Base-by-base conservation (phyloP, 2,888 invertebrate species). In the Boloria euphrosyne region DNA sequence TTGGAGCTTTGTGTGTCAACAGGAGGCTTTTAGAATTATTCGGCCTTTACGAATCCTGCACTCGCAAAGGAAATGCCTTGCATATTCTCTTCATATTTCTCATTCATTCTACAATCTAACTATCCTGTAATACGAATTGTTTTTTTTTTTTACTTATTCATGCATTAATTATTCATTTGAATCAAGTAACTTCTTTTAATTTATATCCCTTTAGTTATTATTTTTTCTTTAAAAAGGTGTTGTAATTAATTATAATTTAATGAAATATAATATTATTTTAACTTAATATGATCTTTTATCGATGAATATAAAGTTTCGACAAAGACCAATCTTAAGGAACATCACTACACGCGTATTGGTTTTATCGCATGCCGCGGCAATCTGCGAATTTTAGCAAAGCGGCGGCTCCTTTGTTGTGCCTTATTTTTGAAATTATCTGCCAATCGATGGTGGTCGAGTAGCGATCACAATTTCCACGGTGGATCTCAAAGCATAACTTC, bases 311-410 rank as follows among this genome's bases (percentile, higher is more conserved):
- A 46, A 7, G 14, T 3, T 52, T 54, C 18, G 18, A 17, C 67
- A 64, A 27, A 13, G 74, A 66, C 86, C 87, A 85, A 78, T 86
- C 68, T 77, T 61, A 74, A 66, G 60, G 68, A 66, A 62, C 73
- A 69, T 65, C 74, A 85, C 82, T 86, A 82, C 75, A 85, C 79
- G 83, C 85, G 81, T 80, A 87, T 89, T 90, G 86, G 87, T 89
- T 86, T 90, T 89, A 90, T 89, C 90, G 87, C 82, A 91, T 89
- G 87, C 87, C 84, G 73, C 77, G 75, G 83, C 87, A 90, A 90
- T 90, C 91, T 90, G 90, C 85, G 83, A 90, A 87, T 89, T 89
- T 90, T 81, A 79, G 83, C 85, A 81, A 73, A 80, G 82, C 76
- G 83, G 82, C 87, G 89, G 87, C 79, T 66, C 79, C 87, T 91